Percentiles rank a stretch among this genome's conserved stretches.
Evolutionary conservation across 2,888 invertebrate genomes (phyloP).

Genomic region (Scrobipalpa costella): DNA sequence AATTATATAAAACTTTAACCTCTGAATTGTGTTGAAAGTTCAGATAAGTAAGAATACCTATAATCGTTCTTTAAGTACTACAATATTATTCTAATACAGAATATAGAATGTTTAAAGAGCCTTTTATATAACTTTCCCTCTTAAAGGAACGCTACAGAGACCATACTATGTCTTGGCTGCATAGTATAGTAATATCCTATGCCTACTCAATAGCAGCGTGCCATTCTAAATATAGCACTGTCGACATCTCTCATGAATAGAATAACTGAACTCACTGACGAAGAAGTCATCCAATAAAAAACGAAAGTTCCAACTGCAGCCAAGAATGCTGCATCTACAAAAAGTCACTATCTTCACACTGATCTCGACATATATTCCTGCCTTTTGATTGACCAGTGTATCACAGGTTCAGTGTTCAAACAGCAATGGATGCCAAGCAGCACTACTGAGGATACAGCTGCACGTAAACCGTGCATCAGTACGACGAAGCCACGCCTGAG

Average conservation of each 20-base stretch:
- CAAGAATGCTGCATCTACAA: constrained; percentile 20
- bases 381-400: not conserved
- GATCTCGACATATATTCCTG: not conserved
- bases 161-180: not conserved
- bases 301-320: constrained; percentile 7
- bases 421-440: not conserved
- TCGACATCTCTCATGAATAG: not conserved
- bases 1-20: no score
- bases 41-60: no score
- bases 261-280: not conserved
- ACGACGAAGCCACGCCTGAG: not conserved
- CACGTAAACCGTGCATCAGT: not conserved
- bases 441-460: not conserved
- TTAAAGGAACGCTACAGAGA: not conserved
- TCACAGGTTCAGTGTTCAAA: not conserved
- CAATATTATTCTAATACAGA: no score
- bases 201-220: no score
- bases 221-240: not conserved
- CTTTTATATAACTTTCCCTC: constrained; percentile 5
- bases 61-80: no score
- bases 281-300: constrained; percentile 8
- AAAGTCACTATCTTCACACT: no score
- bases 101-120: no score
- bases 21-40: no score
- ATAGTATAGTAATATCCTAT: no score